These are phyloP conservation scores for Calameuta filiformis DNA, from an alignment of 2,888 invertebrate genomes.

Conservation along the genomic window DNA sequence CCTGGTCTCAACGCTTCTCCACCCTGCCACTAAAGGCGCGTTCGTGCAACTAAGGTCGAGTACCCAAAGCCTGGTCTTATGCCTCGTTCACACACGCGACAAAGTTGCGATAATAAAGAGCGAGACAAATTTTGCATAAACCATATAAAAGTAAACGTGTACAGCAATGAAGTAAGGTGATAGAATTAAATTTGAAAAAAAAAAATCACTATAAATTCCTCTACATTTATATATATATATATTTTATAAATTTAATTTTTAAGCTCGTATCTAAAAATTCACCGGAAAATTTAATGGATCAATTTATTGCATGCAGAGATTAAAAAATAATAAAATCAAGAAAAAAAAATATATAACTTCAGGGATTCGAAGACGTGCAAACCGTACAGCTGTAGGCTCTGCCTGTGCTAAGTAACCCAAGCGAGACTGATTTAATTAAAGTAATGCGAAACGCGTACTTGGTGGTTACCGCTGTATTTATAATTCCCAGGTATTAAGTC, in stretches of 20 bases:
- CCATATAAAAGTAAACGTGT: background rate
- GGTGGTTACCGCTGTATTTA: background rate
- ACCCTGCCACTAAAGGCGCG: constrained; percentile 42
- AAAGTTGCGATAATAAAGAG: background rate
- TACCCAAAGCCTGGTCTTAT: constrained; percentile 22
- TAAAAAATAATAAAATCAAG: background rate
- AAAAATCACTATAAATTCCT: background rate
- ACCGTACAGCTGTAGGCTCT: background rate
- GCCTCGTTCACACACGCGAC: background rate
- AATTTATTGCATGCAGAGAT: background rate
- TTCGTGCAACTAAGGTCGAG: constrained; percentile 42
- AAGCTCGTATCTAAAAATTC: background rate
- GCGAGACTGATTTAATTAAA: constrained; percentile 1
- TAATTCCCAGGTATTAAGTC: background rate
- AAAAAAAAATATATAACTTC: background rate
- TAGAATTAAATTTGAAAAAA: background rate
- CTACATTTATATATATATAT: too few relatives aligned
- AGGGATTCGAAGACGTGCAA: background rate
- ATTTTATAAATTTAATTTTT: too few relatives aligned
- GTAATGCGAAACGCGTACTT: background rate
- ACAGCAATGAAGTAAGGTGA: background rate
- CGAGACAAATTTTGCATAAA: background rate
- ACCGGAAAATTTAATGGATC: background rate
- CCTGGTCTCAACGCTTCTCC: constrained; percentile 43
- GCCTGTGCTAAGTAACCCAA: background rate